Evolutionary conservation across 2,888 invertebrate species (phyloP).

Genomic region (Pseudolycoriella hygida): DNA sequence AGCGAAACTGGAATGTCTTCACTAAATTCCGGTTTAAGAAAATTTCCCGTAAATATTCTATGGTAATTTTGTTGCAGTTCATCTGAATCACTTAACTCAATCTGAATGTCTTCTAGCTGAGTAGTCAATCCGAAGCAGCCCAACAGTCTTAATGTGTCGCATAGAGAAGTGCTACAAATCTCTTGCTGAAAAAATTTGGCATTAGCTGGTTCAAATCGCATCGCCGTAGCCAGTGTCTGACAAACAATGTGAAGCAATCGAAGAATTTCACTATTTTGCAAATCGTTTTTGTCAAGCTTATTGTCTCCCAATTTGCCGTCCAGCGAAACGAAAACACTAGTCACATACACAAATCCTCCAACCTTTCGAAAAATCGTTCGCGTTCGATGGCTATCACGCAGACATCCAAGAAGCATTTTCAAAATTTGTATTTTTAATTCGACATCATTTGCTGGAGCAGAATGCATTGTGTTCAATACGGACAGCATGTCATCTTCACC

Average conservation of each 20-base stretch:
- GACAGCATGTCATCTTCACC: conserved; percentile 96
- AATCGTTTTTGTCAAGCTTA: conserved; percentile 15
- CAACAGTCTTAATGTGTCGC: conserved; percentile 77
- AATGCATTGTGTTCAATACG: conserved; percentile 79
- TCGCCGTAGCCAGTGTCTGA: conserved; percentile 87
- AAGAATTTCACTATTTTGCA: conserved; percentile 41
- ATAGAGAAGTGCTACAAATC: conserved; percentile 85
- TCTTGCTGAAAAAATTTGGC: conserved; percentile 96
- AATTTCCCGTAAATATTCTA: conserved; percentile 57
- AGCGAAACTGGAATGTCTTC: conserved; percentile 58
- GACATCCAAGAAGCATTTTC: conserved; percentile 69
- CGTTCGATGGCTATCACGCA: conserved; percentile 91
- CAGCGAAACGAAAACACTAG: conserved; percentile 83
- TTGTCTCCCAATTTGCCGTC: conserved; percentile 57
- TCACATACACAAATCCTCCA: conserved; percentile 94
- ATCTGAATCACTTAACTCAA: conserved; percentile 19
- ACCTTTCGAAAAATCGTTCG: conserved; percentile 92
- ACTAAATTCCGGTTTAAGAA: conserved; percentile 43
- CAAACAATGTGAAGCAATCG: conserved; percentile 75
- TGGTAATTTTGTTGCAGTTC: conserved; percentile 37
- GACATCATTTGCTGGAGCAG: conserved; percentile 63
- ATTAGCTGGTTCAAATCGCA: conserved; percentile 98
- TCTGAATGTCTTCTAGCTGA: conserved; percentile 30
- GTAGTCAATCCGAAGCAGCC: conserved; percentile 64
- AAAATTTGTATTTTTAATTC: conserved; percentile 80